Conservation (phyloP, 1,140 invertebrate genomes). For the Eumaeus atala region DNA sequence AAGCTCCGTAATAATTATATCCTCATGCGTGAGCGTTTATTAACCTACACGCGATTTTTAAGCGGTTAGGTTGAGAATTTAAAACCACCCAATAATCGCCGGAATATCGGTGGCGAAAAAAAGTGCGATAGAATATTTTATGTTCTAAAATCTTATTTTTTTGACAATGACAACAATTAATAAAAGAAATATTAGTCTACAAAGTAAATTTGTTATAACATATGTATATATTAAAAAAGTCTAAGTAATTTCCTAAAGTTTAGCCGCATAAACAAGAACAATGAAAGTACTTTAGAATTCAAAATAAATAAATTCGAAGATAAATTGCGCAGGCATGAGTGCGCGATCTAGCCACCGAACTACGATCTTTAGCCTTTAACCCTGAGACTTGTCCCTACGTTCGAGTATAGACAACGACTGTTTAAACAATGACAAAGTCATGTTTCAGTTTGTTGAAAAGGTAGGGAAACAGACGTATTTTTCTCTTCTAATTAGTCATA, state of each 20-base stretch:
- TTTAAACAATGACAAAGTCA: conserved; percentile 21
- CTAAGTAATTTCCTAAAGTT: background rate
- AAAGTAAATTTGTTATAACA: no score
- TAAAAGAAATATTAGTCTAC: no score
- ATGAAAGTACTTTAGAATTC: conserved; percentile 4
- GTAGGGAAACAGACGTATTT: background rate
- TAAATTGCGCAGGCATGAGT: conserved; percentile 25
- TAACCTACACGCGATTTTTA: no score
- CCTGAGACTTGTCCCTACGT: conserved; percentile 11
- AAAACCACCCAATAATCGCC: no score
- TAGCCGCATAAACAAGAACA: conserved; percentile 3
- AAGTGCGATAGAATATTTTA: no score
- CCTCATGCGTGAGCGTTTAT: no score
- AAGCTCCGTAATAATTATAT: no score
- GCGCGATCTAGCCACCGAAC: conserved; percentile 32
- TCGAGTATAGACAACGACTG: conserved; percentile 16
- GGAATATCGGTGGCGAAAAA: no score
- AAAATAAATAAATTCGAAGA: conserved; percentile 11
- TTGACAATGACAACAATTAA: no score
- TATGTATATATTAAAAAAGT: background rate
- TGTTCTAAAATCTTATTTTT: no score
- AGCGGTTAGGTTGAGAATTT: no score
- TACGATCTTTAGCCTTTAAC: conserved; percentile 32
- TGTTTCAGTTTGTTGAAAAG: background rate
- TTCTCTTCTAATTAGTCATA: background rate